Evolutionary conservation across 2,888 invertebrate genomes (phyloP), one percentile per base, ranked within the genome.

Genomic region (Ormia ochracea): DNA sequence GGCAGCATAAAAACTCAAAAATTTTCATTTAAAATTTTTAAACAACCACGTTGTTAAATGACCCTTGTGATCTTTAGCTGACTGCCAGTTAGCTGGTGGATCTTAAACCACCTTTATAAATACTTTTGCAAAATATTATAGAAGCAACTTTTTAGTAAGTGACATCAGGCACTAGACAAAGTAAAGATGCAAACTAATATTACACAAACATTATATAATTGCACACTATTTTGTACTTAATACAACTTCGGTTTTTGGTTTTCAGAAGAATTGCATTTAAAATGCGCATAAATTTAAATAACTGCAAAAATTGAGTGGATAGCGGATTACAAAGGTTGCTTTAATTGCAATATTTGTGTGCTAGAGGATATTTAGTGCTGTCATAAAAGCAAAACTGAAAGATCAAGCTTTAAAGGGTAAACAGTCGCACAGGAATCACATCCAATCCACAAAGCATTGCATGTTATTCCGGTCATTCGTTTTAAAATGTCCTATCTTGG

Each of bases 41-140:
- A 6, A 21, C 28, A 61, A 14, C 28, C 17, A 48, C 21, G 19
- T 26, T 76, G 66, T 38, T 68, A 66, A 61, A 76, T 80, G 72
- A 80, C 80, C 80, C 65, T 38, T 41, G 66, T 76, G 75, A 80
- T 80, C 80, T 76, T 72, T 72, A 75, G 54, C 56, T 68, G 48
- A 70, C 48, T 75, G 65, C 54, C 72, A 76, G n/a, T n/a, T 26
- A 76, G 45, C 31, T 61, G 72, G 61, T 61, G 76, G 75, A 69
- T 58, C 31, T 23, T 1, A 19, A 78, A 54, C 9, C 23, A 12
- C 28, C 1, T 21, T 6, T 0, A 58, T 12, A 43, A 50, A 28
- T 14, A 65, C 33, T 41, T 17, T 28, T 4, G 6, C 21, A 54
- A 21, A 7, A 14, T n/a, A 43, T 10, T 43, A 9, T 17, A 36